A percentile compares a stretch with the other conserved stretches of the same genome.
phyloP scores from a whole-genome alignment of 2,113 vertebrate species.

The Oryzias celebensis region DNA sequence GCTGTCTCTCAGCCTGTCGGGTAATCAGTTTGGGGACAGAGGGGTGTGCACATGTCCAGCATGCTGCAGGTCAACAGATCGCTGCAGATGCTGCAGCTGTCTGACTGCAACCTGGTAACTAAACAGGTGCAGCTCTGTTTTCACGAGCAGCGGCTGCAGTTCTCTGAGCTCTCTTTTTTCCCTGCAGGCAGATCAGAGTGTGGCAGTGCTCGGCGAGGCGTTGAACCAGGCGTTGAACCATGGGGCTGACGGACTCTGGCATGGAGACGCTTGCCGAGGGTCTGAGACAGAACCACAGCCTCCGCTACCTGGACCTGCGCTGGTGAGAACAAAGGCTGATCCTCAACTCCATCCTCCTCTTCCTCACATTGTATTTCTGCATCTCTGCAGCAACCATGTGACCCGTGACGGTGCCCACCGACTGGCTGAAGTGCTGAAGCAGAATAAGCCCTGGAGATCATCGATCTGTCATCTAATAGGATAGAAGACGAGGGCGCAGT shows the following conservation, averaged over 20 bases:
- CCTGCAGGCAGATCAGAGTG: too few species aligned
- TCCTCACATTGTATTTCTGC: not conserved
- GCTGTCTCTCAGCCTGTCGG: conserved; percentile 83
- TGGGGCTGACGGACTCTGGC: too few species aligned
- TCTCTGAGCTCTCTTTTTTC: too few species aligned
- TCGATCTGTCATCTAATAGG: conserved; percentile 85
- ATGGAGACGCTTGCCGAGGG: conserved; percentile 81
- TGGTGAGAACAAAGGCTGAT: conserved; percentile 77
- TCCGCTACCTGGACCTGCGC: conserved; percentile 87
- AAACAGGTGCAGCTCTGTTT: too few species aligned
- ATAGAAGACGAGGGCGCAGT: conserved; percentile 84
- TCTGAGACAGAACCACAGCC: conserved; percentile 75
- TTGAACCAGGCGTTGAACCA: too few species aligned
- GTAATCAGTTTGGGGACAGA: conserved; percentile 85
- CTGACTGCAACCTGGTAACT: too few species aligned
- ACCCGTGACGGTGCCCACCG: conserved; percentile 76
- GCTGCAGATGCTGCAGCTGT: too few species aligned
- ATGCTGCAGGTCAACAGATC: conserved; percentile 86
- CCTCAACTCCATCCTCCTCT: not conserved
- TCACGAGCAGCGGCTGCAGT: too few species aligned
- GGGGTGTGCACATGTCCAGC: conserved; percentile 83
- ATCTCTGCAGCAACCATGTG: conserved; percentile 83
- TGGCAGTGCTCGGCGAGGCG: too few species aligned
- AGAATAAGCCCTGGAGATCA: conserved; percentile 79
- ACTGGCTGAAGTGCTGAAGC: conserved; percentile 79